Conservation (phyloP, 2,797 vertebrate species). For the Nannoperca obscura region DNA sequence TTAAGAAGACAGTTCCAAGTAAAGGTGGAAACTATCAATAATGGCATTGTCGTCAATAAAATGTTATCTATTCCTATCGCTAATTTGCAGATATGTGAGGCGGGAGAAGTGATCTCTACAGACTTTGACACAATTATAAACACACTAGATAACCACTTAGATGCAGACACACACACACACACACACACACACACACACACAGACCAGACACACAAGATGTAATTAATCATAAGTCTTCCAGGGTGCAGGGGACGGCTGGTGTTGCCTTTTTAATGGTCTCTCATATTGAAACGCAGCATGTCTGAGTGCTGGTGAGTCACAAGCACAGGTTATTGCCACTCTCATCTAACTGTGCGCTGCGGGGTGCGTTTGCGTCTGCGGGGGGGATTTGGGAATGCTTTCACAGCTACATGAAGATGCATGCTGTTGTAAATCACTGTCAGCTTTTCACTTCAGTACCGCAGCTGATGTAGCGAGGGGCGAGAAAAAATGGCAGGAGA, state of each 20-base stretch:
- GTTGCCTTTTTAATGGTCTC: conserved; percentile 57
- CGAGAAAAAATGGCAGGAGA: too few species aligned
- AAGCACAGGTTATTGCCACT: conserved; percentile 34
- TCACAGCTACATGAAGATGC: not conserved
- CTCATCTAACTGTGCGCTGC: conserved; percentile 23
- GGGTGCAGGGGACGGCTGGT: conserved; percentile 12
- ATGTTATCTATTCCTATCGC: too few species aligned
- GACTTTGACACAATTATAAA: conserved; percentile 24
- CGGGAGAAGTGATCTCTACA: conserved; percentile 16
- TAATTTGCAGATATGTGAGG: conserved; percentile 30
- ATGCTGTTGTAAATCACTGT: not conserved
- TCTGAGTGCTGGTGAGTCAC: conserved; percentile 53
- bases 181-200: not conserved
- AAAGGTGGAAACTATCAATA: too few species aligned
- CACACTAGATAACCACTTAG: conserved; percentile 1
- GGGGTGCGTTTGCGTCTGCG: conserved; percentile 1
- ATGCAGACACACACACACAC: not conserved
- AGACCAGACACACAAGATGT: not conserved
- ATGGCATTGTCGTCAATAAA: too few species aligned
- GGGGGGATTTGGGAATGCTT: conserved; percentile 15
- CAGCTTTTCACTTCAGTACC: not conserved
- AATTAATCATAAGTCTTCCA: conserved; percentile 12
- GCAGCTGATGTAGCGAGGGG: not conserved
- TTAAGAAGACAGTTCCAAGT: too few species aligned
- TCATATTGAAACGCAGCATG: conserved; percentile 32